Conservation (phyloP, 2,113 vertebrate genomes). For the Trogon surrucura region DNA sequence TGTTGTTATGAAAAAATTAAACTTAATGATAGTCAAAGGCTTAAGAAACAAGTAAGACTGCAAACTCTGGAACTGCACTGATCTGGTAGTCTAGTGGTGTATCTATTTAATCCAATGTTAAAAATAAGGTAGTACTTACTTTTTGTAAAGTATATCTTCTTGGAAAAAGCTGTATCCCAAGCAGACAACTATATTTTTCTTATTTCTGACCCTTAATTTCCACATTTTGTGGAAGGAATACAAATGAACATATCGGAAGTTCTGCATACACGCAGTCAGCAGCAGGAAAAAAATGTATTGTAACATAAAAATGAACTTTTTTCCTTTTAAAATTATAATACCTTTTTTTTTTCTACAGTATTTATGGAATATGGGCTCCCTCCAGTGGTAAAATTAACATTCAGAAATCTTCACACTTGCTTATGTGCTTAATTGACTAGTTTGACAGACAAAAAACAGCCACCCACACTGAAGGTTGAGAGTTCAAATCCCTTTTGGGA, state of each 20-base stretch:
- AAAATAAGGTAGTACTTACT: not conserved
- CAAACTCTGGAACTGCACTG: not conserved
- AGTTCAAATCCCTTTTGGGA: not conserved
- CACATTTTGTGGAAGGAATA: not conserved
- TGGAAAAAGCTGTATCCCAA: not conserved
- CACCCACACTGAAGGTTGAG: not conserved
- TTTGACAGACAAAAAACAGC: not conserved
- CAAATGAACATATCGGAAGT: not conserved
- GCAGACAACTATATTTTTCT: not conserved
- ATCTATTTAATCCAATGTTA: not conserved
- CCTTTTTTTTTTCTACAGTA: not conserved
- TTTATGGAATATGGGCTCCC: slow-evolving; percentile 76
- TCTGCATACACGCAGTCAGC: not conserved
- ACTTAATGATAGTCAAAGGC: not conserved
- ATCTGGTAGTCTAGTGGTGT: fast-evolving
- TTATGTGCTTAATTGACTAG: not conserved
- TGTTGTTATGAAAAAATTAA: not conserved
- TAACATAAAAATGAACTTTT: not conserved
- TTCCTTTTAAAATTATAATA: not conserved
- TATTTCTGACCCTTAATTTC: not conserved
- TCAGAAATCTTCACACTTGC: not conserved
- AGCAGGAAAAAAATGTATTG: not conserved
- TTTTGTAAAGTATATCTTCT: not conserved
- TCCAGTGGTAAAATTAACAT: slow-evolving; percentile 75
- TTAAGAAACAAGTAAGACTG: not conserved